A percentile compares a stretch with the other conserved stretches of the same genome.
These are phyloP conservation scores for Hyperoplus immaculatus DNA, from an alignment of 2,797 vertebrate species.

Conservation along the genomic window DNA sequence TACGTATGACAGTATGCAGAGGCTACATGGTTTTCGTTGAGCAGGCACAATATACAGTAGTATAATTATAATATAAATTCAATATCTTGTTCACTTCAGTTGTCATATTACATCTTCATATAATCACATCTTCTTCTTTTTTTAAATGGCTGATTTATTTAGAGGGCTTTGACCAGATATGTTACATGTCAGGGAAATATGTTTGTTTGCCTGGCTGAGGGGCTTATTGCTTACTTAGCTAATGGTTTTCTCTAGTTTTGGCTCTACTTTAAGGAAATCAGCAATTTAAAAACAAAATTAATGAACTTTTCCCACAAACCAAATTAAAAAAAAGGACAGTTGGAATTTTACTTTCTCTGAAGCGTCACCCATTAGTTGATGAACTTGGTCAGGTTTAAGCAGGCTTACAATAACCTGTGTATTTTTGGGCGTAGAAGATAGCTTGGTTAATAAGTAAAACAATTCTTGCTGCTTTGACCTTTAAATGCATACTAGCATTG, in stretches of 20 bases:
- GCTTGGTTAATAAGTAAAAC: no score
- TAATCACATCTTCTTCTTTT: background rate
- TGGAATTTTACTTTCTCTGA: no score
- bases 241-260: background rate
- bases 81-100: background rate
- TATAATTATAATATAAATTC: background rate
- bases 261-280: background rate
- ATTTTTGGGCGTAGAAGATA: no score
- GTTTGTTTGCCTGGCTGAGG: background rate
- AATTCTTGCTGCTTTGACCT: no score
- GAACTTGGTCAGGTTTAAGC: no score
- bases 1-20: no score
- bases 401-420: no score
- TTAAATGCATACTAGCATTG: no score
- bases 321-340: no score
- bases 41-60: background rate
- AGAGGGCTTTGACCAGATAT: background rate
- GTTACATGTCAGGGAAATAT: background rate
- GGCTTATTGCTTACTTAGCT: background rate
- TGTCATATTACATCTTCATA: background rate
- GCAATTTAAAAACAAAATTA: background rate
- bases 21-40: background rate
- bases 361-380: no score
- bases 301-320: no score
- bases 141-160: conserved; percentile 2